Conservation (phyloP, 2,113 vertebrate species). For the Paramormyrops kingsleyae region DNA sequence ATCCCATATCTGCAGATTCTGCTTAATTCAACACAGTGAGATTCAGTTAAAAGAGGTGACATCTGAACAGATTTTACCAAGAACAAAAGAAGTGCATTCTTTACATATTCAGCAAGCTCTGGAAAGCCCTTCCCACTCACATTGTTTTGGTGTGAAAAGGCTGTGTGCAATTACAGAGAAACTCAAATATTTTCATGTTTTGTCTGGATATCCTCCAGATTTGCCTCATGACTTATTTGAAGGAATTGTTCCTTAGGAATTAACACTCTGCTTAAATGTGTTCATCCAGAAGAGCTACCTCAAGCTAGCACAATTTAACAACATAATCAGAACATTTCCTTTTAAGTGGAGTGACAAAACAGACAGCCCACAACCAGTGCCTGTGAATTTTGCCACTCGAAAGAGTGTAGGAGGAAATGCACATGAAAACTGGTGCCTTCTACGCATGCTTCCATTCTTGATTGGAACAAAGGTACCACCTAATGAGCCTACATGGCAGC, state of each 20-base stretch:
- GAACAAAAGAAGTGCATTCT: not conserved
- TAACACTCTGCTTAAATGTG: not conserved
- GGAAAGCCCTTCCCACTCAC: not conserved
- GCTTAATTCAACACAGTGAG: not conserved
- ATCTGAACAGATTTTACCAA: not conserved
- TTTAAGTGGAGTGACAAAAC: no score
- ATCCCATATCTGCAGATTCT: not conserved
- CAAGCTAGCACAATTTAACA: no score
- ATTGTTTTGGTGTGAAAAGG: not conserved
- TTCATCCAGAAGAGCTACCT: no score
- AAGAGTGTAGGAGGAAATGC: no score
- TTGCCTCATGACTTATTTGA: not conserved
- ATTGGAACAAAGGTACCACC: no score
- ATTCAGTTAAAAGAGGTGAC: not conserved
- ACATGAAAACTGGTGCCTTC: no score
- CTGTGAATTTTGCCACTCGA: no score
- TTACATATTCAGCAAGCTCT: not conserved
- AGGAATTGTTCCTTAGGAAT: not conserved
- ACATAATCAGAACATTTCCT: not conserved
- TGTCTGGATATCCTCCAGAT: not conserved
- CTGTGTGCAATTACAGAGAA: not conserved
- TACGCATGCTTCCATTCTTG: no score
- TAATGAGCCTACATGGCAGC: no score
- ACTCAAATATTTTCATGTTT: not conserved
- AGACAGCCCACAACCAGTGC: no score